These are phyloP conservation scores for Dicentrarchus labrax DNA, from an alignment of 2,113 vertebrate species.

Conservation along the genomic window DNA sequence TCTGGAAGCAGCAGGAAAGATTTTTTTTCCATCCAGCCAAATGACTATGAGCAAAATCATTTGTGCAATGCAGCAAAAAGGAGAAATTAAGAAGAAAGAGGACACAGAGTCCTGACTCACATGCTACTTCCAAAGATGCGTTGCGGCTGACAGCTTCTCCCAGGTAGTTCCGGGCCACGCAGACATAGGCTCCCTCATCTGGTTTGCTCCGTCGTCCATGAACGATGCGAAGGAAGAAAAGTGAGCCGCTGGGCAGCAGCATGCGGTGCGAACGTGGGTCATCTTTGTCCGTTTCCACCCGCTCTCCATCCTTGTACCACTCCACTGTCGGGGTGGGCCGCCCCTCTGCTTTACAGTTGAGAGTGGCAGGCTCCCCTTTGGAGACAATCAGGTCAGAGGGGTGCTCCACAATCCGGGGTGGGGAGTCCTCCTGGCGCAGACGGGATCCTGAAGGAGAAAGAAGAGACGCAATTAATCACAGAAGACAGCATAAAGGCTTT, in stretches of 20 bases:
- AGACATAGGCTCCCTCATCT: slow-evolving; percentile 96
- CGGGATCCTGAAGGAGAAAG: slow-evolving; percentile 90
- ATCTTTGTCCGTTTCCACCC: slow-evolving; percentile 97
- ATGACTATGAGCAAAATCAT: background rate
- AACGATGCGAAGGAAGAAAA: slow-evolving; percentile 97
- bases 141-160: slow-evolving; percentile 98
- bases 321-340: slow-evolving; percentile 96
- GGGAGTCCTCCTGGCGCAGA: slow-evolving; percentile 97
- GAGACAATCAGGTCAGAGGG: slow-evolving; percentile 99
- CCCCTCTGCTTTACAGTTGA: slow-evolving; percentile 99
- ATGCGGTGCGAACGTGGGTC: slow-evolving; percentile 97
- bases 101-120: slow-evolving; percentile 86
- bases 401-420: slow-evolving; percentile 97
- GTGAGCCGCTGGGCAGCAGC: slow-evolving; percentile 96
- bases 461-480: slow-evolving; percentile 18
- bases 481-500: background rate
- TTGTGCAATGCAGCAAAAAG: slow-evolving; percentile 8
- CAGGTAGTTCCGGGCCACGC: slow-evolving; percentile 98
- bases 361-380: slow-evolving; percentile 97
- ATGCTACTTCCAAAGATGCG: slow-evolving; percentile 98
- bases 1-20: background rate
- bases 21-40: background rate
- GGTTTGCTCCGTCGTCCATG: slow-evolving; percentile 97
- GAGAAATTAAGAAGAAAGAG: slow-evolving; percentile 13
- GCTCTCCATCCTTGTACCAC: slow-evolving; percentile 98